A percentile compares a stretch with the other conserved stretches of the same genome.
These are phyloP conservation scores for Scaptodrosophila latifasciaeformis DNA, from an alignment of 2,888 invertebrate genomes.

Conservation along the genomic window DNA sequence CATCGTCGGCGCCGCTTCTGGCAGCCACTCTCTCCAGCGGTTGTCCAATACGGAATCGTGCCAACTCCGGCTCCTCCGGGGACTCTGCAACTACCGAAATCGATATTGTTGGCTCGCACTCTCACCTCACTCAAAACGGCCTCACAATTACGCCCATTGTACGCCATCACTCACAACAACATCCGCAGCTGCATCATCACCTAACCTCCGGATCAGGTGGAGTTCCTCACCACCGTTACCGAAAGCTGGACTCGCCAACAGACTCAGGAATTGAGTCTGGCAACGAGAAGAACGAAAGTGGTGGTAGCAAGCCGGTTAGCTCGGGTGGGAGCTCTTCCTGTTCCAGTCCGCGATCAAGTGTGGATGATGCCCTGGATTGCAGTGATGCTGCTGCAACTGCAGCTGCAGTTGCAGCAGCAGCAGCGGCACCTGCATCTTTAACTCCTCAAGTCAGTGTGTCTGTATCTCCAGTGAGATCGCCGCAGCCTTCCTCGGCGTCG, in stretches of 20 bases:
- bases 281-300: constrained; percentile 87
- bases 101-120: constrained; percentile 79
- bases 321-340: constrained; percentile 85
- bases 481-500: constrained; percentile 64
- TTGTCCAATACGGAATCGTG: constrained; percentile 85
- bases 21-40: constrained; percentile 83
- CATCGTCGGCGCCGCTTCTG: constrained; percentile 84
- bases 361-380: constrained; percentile 84
- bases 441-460: constrained; percentile 57
- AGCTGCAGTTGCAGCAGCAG: constrained; percentile 37
- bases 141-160: constrained; percentile 83
- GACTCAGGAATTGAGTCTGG: constrained; percentile 96
- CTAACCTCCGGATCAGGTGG: constrained; percentile 59
- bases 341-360: constrained; percentile 89
- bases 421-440: constrained; percentile 34
- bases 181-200: constrained; percentile 51
- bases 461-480: constrained; percentile 71
- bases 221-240: constrained; percentile 79
- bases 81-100: constrained; percentile 83
- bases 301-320: constrained; percentile 81
- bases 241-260: constrained; percentile 92
- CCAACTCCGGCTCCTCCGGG: constrained; percentile 87
- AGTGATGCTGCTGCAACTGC: constrained; percentile 63
- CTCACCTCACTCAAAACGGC: constrained; percentile 83
- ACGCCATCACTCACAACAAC: constrained; percentile 58